Base-by-base conservation (phyloP, 2,888 invertebrate species). In the Loripinus fragilis region DNA sequence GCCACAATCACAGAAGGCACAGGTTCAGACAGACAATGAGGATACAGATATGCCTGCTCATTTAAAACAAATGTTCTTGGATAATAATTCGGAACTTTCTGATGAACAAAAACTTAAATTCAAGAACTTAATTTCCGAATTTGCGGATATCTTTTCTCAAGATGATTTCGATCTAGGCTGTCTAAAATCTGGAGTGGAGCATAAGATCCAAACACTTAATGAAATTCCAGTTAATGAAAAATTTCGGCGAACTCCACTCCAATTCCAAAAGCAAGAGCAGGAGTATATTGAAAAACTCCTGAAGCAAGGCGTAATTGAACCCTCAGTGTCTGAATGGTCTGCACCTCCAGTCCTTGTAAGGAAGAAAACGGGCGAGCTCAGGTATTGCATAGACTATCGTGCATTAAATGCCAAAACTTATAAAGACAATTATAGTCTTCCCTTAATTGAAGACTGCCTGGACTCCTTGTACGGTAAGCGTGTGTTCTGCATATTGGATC, bases 151-250 rank as follows among this genome's bases (percentile, higher is more conserved):
- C 7, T 55, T 55, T 55, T 23, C 55, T 7, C 23, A 55, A 25
- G 28, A 55, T 55, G 55, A 55, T n/a, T 55, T 55, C 23, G 55
- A 55, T 25, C 25, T 55, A 5, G 55, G 55, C 25, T 55, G 55
- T 25, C 23, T 55, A 28, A 55, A 55, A 8, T 55, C 55, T 25
- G 55, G 55, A 25, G 55, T 55, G 25, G 23, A 55, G 55, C 55
- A 55, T 7, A 55, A 55, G n/a, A 55, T 55, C 25, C 23, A 25
- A 55, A 55, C 55, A n/a, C 15, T 8, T 23, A 7, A 28, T 7
- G 23, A 23, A 55, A 55, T 55, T 55, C 55, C 55, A 55, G 28
- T 55, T 55, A 10, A 5, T 28, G 28, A 55, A 55, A 28, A 23
- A 55, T 23, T 23, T 28, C 5, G 25, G 28, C 10, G 55, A 55